Percentiles rank a stretch among this genome's conserved stretches.
Evolutionary conservation across 2,113 vertebrate species (phyloP).

Genomic region (Pteruthius melanotis): DNA sequence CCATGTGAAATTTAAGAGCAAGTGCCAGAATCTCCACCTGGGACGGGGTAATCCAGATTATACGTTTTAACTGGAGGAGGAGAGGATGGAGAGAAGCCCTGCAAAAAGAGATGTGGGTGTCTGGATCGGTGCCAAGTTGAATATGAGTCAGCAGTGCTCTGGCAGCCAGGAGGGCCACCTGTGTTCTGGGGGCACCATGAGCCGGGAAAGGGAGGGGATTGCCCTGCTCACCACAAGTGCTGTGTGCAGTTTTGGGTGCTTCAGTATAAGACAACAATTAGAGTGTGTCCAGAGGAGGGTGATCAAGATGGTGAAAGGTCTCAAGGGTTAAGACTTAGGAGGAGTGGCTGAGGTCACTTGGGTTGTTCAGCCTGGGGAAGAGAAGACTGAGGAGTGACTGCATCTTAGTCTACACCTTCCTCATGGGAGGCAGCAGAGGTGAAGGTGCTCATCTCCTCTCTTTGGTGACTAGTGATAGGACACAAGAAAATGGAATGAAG

Average conservation of each 20-base stretch:
- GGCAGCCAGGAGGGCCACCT: rapidly evolving
- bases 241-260: rapidly evolving
- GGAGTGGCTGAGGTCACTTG: not conserved
- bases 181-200: rapidly evolving
- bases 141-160: not conserved
- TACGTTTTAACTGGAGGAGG: rapidly evolving
- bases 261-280: not conserved
- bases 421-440: not conserved
- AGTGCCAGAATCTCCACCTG: not conserved
- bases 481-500: not conserved
- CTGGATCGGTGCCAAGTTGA: not conserved
- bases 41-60: not conserved
- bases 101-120: not conserved
- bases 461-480: not conserved
- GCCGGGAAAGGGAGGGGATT: rapidly evolving
- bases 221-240: rapidly evolving
- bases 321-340: not conserved
- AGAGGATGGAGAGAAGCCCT: not conserved
- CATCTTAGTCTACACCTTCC: not conserved
- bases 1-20: not conserved
- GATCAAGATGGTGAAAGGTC: not conserved
- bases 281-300: not conserved
- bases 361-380: not conserved
- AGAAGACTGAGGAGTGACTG: too few species aligned
- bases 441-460: not conserved